Evolutionary conservation across 1,140 invertebrate genomes (phyloP).

Genomic region (Chionoecetes opilio): DNA sequence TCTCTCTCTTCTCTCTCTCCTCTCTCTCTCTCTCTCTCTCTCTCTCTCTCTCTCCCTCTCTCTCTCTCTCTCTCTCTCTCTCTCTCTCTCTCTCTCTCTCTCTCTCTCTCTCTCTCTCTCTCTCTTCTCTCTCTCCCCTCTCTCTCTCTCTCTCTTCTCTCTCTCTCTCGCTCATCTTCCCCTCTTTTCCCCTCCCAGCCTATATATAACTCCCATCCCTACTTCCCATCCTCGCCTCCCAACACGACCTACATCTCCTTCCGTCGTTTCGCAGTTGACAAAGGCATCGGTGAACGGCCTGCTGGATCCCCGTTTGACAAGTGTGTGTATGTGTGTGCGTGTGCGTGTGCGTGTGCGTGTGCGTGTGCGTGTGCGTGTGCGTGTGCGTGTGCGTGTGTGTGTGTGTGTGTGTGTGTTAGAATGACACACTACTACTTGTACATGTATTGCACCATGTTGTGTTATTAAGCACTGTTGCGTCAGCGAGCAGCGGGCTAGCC

Average conservation of each 20-base stretch:
- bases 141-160: neutral
- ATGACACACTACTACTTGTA: no score
- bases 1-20: neutral
- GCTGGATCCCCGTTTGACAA: neutral
- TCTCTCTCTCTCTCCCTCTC: neutral
- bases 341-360: slow-evolving; percentile 24
- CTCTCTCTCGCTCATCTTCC: neutral
- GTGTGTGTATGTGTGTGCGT: neutral
- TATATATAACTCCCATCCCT: no score
- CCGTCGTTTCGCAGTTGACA: neutral
- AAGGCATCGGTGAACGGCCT: neutral
- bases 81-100: neutral
- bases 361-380: neutral
- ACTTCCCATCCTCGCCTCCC: neutral
- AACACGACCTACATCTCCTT: neutral
- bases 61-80: neutral
- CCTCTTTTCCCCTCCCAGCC: neutral
- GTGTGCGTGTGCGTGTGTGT: no score
- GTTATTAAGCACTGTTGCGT: no score
- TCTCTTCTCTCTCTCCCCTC: neutral
- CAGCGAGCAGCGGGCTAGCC: no score
- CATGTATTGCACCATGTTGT: no score
- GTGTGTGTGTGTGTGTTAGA: no score
- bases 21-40: slow-evolving; percentile 27
- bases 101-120: neutral